phyloP scores from a whole-genome alignment of 2,113 vertebrate genomes.

The Connochaetes taurinus region DNA sequence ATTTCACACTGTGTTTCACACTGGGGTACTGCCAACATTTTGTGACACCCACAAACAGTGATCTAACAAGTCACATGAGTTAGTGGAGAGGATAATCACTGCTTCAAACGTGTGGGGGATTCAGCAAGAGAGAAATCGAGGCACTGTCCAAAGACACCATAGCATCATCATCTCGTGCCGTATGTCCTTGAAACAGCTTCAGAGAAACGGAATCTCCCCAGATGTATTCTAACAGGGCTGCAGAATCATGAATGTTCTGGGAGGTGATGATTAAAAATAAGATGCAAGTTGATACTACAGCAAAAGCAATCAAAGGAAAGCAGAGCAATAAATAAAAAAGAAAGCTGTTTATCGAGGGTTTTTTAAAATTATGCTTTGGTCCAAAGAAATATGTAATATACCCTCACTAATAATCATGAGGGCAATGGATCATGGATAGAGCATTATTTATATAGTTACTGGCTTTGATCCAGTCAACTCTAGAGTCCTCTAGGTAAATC shows the following conservation, averaged over 20 bases:
- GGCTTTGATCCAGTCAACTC: neutral
- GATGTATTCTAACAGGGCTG: neutral
- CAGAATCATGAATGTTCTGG: constrained; percentile 62
- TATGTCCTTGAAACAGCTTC: constrained; percentile 42
- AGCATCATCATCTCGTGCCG: neutral
- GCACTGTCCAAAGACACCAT: constrained; percentile 7
- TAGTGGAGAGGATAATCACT: neutral
- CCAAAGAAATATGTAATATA: neutral
- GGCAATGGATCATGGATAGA: neutral
- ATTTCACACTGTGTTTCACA: constrained; percentile 49
- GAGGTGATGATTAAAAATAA: constrained; percentile 71
- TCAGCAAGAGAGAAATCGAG: constrained; percentile 24
- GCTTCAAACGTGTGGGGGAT: constrained; percentile 5
- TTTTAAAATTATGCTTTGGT: constrained; percentile 54
- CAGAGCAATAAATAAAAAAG: constrained; percentile 70
- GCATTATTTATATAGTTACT: neutral
- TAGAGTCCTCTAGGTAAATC: neutral
- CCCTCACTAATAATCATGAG: constrained; percentile 10
- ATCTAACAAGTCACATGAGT: neutral
- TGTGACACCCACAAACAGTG: neutral
- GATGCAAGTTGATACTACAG: constrained; percentile 57
- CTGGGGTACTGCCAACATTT: constrained; percentile 33
- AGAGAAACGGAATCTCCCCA: constrained; percentile 54
- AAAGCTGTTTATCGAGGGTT: constrained; percentile 73
- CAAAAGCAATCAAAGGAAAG: constrained; percentile 75